phyloP scores from a whole-genome alignment of 1,140 invertebrate species.

The Homalodisca vitripennis region DNA sequence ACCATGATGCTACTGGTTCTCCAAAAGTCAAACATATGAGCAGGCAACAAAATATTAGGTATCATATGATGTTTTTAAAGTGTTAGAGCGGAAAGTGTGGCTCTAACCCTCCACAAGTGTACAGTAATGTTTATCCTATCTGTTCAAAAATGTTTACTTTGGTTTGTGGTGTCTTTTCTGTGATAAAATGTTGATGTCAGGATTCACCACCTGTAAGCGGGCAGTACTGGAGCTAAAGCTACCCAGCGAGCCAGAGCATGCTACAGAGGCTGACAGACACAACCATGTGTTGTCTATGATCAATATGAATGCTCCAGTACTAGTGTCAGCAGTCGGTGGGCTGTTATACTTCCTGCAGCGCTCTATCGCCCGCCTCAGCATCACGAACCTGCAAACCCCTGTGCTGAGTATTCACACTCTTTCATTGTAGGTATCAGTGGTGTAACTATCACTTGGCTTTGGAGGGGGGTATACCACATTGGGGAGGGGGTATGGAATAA shows the following conservation, averaged over 20 bases:
- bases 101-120: not conserved
- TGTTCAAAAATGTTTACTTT: no score
- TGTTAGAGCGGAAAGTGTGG: not conserved
- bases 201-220: not conserved
- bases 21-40: no score
- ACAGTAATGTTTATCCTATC: not conserved
- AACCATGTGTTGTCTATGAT: not conserved
- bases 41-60: no score
- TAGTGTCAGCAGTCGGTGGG: slow-evolving; percentile 69
- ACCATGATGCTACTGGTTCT: no score
- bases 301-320: slow-evolving; percentile 48
- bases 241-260: not conserved
- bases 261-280: not conserved
- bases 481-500: no score
- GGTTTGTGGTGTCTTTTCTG: no score
- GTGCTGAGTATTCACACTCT: slow-evolving; percentile 50
- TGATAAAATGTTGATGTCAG: no score
- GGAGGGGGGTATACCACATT: no score
- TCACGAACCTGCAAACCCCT: not conserved
- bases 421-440: slow-evolving; percentile 57
- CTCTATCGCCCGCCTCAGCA: slow-evolving; percentile 54
- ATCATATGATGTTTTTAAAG: no score
- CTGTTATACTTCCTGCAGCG: slow-evolving; percentile 72
- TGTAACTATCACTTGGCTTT: no score
- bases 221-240: not conserved